Evolutionary conservation across 2,888 invertebrate genomes (phyloP), one percentile per base, ranked within the genome.

Genomic region (Oxycera nigricornis): DNA sequence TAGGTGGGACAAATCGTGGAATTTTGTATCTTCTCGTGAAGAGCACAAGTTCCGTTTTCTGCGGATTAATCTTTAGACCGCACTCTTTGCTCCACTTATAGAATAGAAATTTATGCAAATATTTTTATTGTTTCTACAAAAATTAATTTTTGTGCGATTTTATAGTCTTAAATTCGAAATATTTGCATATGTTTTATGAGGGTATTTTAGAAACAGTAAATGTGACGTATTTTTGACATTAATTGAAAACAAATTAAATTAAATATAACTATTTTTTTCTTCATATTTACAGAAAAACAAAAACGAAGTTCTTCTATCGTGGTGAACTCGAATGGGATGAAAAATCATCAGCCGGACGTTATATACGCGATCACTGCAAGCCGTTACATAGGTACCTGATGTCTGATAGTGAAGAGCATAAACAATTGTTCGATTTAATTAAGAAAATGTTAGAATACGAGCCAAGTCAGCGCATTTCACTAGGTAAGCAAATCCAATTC

Each of bases 281-380:
- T 39, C 81, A 83, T 82, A 11, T 59, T 83, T 88, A 79, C 87
- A 94, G 94, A 79, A 94, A 94, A 88, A 94, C 95, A 76, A 95
- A 96, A 88, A 97, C 97, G 80, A 97, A 97, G 88, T 99, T 98
- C 87, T 99, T 98, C 87, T 96, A 97, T 87, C 94, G 97, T 84
- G 97, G 97, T 73, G 94, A 95, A 87, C 89, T 99, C 83, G 97
- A 97, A 86, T 99, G 98, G 98, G 97, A 98, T 84, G 96, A 96
- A 80, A 95, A 96, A 84, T 96, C 95, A 82, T 94, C 95, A 68
- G 96, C 97, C 76, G 98, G 98, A 73, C 92, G 97, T 87, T 99
- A 98, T 84, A 98, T 99, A 52, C 90, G 97, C 81, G 97, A 98
- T 85, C 97, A 97, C 86, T 98, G 98, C 88, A 97, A 97, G 89